phyloP scores from a whole-genome alignment of 2,113 vertebrate genomes.

The Phoenicopterus ruber region DNA sequence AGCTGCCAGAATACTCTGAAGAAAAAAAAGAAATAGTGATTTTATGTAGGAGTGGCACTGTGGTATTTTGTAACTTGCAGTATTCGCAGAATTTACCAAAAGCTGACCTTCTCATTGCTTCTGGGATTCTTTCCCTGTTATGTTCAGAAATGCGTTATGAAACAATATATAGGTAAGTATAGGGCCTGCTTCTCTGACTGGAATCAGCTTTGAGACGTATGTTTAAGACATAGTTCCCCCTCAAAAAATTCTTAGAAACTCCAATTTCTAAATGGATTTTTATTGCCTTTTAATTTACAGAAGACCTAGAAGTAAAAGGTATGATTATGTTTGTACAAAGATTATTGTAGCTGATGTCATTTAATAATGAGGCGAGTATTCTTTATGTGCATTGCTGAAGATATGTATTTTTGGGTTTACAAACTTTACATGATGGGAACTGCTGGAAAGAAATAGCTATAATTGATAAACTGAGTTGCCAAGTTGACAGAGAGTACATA shows the following conservation, averaged over 20 bases:
- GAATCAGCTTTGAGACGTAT: not conserved
- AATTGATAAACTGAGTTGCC: not conserved
- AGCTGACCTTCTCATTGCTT: not conserved
- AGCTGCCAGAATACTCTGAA: not conserved
- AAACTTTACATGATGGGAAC: not conserved
- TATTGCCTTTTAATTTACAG: not conserved
- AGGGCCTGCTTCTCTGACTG: not conserved
- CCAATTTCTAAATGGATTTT: not conserved
- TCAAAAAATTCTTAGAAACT: not conserved
- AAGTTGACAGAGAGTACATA: not conserved
- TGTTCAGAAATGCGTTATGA: accelerated
- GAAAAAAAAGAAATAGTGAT: not conserved
- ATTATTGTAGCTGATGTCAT: not conserved
- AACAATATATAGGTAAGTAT: not conserved
- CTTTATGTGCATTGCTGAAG: not conserved
- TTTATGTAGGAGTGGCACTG: not conserved
- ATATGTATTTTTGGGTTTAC: not conserved
- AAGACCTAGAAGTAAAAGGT: not conserved
- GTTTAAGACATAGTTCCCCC: not conserved
- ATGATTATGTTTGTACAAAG: not conserved
- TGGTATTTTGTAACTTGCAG: not conserved
- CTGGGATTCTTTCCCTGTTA: not conserved
- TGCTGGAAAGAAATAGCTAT: not conserved
- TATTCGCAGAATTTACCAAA: not conserved
- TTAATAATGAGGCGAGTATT: not conserved